Percentiles rank a stretch among this genome's conserved stretches.
These are phyloP conservation scores for Brachyhypopomus occidentalis DNA, from an alignment of 2,113 vertebrate species.

Conservation along the genomic window DNA sequence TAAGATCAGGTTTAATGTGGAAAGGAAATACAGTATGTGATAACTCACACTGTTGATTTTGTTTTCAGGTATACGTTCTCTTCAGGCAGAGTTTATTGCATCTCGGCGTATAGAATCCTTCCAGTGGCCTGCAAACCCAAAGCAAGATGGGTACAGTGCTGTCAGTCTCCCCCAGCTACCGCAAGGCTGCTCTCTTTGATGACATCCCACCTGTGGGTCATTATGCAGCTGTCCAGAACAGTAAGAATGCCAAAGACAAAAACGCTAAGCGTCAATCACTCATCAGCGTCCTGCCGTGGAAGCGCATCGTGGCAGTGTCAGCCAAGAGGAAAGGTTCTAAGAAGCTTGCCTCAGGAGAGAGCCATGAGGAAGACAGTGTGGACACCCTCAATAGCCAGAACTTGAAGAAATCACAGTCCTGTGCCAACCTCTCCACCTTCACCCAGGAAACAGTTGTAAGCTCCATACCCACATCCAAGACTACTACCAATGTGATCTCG, in stretches of 20 bases:
- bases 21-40: neutral
- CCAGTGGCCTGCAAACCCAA: neutral
- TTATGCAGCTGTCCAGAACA: conserved; percentile 89
- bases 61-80: neutral
- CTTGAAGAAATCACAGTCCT: conserved; percentile 90
- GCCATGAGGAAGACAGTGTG: conserved; percentile 80
- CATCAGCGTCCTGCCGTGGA: conserved; percentile 88
- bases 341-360: conserved; percentile 79
- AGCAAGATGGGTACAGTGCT: conserved; percentile 88
- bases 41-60: neutral
- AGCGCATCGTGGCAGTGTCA: conserved; percentile 88
- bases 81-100: neutral
- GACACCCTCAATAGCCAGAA: conserved; percentile 83
- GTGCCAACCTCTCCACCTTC: conserved; percentile 86
- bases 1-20: neutral
- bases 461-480: conserved; percentile 79
- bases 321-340: conserved; percentile 89
- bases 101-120: conserved; percentile 20
- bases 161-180: conserved; percentile 89
- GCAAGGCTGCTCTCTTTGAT: conserved; percentile 87
- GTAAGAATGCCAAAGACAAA: conserved; percentile 89
- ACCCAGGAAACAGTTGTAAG: conserved; percentile 72
- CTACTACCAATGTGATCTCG: conserved; percentile 74
- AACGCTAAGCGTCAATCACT: conserved; percentile 86
- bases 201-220: conserved; percentile 85